These are phyloP conservation scores for Osmerus mordax DNA, from an alignment of 2,113 vertebrate genomes.

Conservation along the genomic window DNA sequence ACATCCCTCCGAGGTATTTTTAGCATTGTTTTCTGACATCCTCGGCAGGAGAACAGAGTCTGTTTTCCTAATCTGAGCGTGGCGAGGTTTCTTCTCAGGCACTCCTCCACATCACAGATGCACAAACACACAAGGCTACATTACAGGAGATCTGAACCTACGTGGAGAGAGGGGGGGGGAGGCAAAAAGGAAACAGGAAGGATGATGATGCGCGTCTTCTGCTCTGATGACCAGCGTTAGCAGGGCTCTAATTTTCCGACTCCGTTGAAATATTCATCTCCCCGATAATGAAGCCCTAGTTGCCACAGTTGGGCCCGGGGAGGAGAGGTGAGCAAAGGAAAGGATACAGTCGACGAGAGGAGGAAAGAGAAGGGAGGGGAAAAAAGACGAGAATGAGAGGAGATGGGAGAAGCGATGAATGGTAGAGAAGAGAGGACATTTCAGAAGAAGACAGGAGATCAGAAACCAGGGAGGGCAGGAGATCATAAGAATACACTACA, in stretches of 20 bases:
- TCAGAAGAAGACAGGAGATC: too few species aligned
- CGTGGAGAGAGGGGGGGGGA: too few species aligned
- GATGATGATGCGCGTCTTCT: conserved; percentile 20
- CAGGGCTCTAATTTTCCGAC: conserved; percentile 45
- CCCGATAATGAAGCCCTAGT: conserved; percentile 49
- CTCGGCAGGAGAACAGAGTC: conserved; percentile 2
- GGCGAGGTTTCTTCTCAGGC: conserved; percentile 20
- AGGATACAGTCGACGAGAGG: too few species aligned
- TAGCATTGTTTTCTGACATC: conserved; percentile 47
- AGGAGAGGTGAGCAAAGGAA: neutral
- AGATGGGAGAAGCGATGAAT: too few species aligned
- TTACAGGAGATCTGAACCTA: neutral
- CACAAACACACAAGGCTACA: conserved; percentile 19
- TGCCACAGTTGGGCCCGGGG: conserved; percentile 6
- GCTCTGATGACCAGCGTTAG: conserved; percentile 34
- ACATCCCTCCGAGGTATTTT: conserved; percentile 61
- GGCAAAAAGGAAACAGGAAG: neutral
- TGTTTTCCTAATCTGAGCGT: conserved; percentile 41
- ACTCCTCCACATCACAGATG: conserved; percentile 29
- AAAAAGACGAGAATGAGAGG: too few species aligned
- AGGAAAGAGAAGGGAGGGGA: too few species aligned
- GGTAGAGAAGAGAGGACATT: too few species aligned
- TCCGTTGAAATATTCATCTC: conserved; percentile 60
- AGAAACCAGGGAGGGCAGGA: too few species aligned
- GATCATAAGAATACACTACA: too few species aligned